Conservation (phyloP, 2,888 invertebrate species). For the Diarsia dahlii region DNA sequence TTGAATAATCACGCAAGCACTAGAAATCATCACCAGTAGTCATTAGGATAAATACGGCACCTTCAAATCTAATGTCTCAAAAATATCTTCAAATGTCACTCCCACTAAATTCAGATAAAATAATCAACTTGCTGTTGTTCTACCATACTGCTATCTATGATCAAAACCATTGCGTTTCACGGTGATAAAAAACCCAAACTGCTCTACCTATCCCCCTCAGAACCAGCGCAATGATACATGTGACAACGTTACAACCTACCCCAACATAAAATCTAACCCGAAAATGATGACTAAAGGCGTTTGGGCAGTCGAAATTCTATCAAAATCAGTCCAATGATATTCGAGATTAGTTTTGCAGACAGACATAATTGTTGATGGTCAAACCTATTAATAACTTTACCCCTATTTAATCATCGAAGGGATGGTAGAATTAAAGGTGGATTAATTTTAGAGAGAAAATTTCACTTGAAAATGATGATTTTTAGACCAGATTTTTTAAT, state of each 20-base stretch:
- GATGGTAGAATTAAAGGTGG: neutral
- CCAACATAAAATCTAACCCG: conserved; percentile 26
- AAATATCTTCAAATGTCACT: neutral
- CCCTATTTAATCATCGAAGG: neutral
- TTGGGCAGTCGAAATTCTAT: conserved; percentile 46
- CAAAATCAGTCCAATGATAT: conserved; percentile 49
- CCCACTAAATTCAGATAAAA: neutral
- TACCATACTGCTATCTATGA: neutral
- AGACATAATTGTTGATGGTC: neutral
- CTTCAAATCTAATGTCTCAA: neutral
- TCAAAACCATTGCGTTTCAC: neutral
- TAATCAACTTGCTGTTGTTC: neutral
- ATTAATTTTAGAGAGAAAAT: neutral
- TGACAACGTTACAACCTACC: conserved; percentile 1
- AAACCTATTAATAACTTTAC: neutral
- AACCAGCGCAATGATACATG: neutral
- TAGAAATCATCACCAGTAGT: neutral
- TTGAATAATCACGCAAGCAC: no score
- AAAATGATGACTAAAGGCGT: no score
- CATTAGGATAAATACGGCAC: neutral
- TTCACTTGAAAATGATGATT: neutral
- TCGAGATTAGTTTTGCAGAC: conserved; percentile 37
- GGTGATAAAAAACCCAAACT: neutral
- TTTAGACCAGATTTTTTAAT: neutral
- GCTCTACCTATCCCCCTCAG: neutral